A percentile compares a stretch with the other conserved stretches of the same genome.
These are phyloP conservation scores for Hypselothyrea guttata DNA, from an alignment of 2,888 invertebrate species.

Conservation along the genomic window DNA sequence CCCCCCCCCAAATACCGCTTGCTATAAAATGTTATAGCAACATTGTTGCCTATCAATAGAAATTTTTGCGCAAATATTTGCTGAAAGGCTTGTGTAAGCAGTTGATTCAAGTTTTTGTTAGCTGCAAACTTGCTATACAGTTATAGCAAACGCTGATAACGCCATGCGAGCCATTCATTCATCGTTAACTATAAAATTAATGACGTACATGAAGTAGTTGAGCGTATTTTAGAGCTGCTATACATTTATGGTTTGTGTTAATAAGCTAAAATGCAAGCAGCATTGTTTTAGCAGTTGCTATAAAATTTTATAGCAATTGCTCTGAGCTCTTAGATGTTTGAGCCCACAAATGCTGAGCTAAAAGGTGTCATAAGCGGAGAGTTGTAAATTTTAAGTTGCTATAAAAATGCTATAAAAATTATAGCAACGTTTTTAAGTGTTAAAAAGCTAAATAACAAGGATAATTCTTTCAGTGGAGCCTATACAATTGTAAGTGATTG, in stretches of 20 bases:
- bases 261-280: background rate
- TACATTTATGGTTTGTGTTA: slow-evolving; percentile 2
- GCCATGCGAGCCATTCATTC: background rate
- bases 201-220: background rate
- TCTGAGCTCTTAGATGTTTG: background rate
- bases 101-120: background rate
- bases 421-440: too few species aligned
- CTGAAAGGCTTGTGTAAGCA: too few species aligned
- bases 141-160: slow-evolving; percentile 8
- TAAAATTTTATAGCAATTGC: background rate
- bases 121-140: slow-evolving; percentile 11
- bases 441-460: too few species aligned
- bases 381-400: too few species aligned
- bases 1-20: too few species aligned
- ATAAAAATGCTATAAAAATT: too few species aligned
- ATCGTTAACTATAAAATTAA: background rate
- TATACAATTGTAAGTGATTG: background rate
- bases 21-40: slow-evolving; percentile 20
- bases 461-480: too few species aligned
- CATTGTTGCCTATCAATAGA: background rate
- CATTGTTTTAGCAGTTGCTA: background rate
- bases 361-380: too few species aligned
- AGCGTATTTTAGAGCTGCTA: background rate
- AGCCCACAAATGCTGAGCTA: background rate
- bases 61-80: too few species aligned